Evolutionary conservation across 2,888 invertebrate genomes (phyloP).

Genomic region (Chloromyia formosa): DNA sequence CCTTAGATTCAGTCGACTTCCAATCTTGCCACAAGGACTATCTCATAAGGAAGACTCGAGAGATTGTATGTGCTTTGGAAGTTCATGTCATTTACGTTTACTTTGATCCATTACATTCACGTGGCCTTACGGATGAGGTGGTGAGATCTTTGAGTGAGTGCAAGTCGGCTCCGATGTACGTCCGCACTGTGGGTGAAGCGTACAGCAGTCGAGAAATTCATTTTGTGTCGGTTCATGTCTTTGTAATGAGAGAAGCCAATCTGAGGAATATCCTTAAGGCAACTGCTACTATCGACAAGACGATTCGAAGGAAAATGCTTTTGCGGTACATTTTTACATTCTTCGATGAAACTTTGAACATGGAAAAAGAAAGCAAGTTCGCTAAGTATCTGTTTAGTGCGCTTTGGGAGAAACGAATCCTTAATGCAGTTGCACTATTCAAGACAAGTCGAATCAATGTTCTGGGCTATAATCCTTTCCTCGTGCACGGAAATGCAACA

Average conservation of each 20-base stretch:
- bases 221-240: slow-evolving; percentile 39
- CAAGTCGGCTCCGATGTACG: slow-evolving; percentile 34
- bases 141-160: slow-evolving; percentile 37
- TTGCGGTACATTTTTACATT: slow-evolving; percentile 43
- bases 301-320: slow-evolving; percentile 21
- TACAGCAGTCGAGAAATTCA: background rate
- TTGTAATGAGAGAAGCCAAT: slow-evolving; percentile 16
- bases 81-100: slow-evolving; percentile 31
- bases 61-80: slow-evolving; percentile 15
- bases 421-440: slow-evolving; percentile 42
- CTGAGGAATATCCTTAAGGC: slow-evolving; percentile 12
- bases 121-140: slow-evolving; percentile 11
- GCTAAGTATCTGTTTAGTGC: slow-evolving; percentile 30
- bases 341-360: background rate
- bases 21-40: background rate
- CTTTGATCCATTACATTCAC: background rate
- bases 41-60: background rate
- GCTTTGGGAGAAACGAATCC: slow-evolving; percentile 37
- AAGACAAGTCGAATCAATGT: slow-evolving; percentile 17
- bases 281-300: slow-evolving; percentile 6
- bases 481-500: background rate
- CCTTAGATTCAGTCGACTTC: background rate
- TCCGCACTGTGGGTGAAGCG: slow-evolving; percentile 1
- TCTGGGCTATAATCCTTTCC: slow-evolving; percentile 36
- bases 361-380: background rate